These are phyloP conservation scores for Gastrophryne carolinensis DNA, from an alignment of 2,797 vertebrate genomes.

Conservation along the genomic window DNA sequence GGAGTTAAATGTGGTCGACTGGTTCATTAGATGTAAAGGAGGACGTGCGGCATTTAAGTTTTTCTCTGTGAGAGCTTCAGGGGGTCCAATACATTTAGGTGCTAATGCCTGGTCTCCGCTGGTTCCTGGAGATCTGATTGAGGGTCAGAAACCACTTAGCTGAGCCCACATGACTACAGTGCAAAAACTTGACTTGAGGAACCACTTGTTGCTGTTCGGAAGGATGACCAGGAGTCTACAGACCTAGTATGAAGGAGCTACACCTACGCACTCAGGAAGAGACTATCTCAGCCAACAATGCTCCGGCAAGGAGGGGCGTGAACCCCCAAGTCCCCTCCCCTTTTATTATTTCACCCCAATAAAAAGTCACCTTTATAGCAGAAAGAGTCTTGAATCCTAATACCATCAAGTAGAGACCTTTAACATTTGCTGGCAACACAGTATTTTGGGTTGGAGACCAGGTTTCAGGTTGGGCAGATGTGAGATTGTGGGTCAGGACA, in stretches of 20 bases:
- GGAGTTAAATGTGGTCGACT: constrained; percentile 78
- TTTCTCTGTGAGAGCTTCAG: constrained; percentile 13
- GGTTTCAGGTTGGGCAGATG: too few relatives aligned
- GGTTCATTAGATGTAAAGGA: background rate
- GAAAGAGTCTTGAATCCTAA: constrained; percentile 20
- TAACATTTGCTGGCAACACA: too few relatives aligned
- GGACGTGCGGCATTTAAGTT: background rate
- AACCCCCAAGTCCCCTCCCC: background rate
- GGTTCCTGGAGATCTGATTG: background rate
- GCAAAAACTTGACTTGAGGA: background rate
- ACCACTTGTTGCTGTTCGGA: background rate
- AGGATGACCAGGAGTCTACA: constrained; percentile 6
- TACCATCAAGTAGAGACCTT: too few relatives aligned
- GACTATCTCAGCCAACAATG: constrained; percentile 4
- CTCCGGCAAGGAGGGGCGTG: background rate
- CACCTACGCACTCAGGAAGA: constrained; percentile 34
- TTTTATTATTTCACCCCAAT: constrained; percentile 37
- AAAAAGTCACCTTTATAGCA: constrained; percentile 51
- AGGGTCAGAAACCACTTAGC: background rate
- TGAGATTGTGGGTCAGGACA: too few relatives aligned
- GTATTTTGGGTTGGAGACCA: too few relatives aligned
- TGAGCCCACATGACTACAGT: background rate
- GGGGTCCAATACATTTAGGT: constrained; percentile 11
- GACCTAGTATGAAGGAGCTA: background rate
- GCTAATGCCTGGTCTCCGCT: background rate